Base-by-base conservation (phyloP, 2,113 vertebrate genomes). In the Neolamprologus ventralis region DNA sequence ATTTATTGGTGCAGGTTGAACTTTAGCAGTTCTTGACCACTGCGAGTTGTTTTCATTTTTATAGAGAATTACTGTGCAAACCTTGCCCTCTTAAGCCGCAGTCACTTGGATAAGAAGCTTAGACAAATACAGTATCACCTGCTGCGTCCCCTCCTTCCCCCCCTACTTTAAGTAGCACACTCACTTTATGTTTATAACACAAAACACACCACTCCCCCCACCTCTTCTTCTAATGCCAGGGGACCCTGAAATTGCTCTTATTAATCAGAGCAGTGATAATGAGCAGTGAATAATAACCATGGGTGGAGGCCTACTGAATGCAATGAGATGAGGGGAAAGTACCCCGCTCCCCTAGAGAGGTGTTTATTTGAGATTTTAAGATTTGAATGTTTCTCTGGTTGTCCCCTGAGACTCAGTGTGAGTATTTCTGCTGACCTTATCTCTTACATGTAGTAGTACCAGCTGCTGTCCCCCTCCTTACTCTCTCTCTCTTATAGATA, bases 251-350 rank as follows among this genome's bases (percentile, higher is more conserved):
- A 96, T 95, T 94, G 93, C 93, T 92, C 89, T 93, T 96, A 96
- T 97, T 96, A 96, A 97, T 97, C 95, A 95, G 94, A 85, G 88
- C 90, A 94, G 92, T 95, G 94, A 96, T 96, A 96, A 96, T 96
- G 95, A 96, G 95, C 94, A 95, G 89, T 93, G 88, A 94, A 95
- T 94, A 95, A 96, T 94, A 95, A 93, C 93, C 88, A 89, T 89
- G 84, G 71, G 90, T 89, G 90, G 87, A 93, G 90, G 87, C 94
- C 81, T 80, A 73, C 68, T 91, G 90, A 94, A 96, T 92, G 87
- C 91, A 93, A 84, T 90, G 88, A 91, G 86, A 89, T 91, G 83
- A 57, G 4, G 21, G 79, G 80, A 47, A 57, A 53, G 63, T 33
- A 10, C 16, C 28, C 35, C 11, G 26, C 87, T 82, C 81, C 88